Evolutionary conservation across 2,888 invertebrate genomes (phyloP), one percentile per base, ranked within the genome.

Genomic region (Rhogogaster chlorosoma): DNA sequence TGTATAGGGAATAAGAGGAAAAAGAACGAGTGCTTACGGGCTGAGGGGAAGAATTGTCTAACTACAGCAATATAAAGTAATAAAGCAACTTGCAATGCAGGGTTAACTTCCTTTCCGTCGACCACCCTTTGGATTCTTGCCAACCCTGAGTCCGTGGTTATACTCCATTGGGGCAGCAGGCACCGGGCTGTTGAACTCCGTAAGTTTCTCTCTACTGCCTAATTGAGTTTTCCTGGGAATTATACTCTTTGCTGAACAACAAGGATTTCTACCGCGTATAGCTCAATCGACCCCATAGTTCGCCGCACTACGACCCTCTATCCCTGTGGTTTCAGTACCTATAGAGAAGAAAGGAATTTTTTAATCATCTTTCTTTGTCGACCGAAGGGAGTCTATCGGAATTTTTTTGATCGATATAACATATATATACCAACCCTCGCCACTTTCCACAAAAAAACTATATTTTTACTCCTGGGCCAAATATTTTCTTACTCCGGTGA

Each of bases 151-250:
- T 77, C 49, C 18, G 53, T 22, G 77, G 45, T 77, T 49, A 77
- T 49, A 53, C 53, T 77, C 45, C 53, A 77, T 77, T 29, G 49
- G 53, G 61, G 61, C 61, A 80, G 36, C 80, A 80, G 61, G 49
- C 29, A 38, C 73, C 38, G 42, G 53, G 61, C 61, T 38, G 67
- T 83, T 70, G 67, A 67, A 64, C 53, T 67, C 67, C 45, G 67
- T 57, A 61, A 83, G 67, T 83, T 80, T 80, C 57, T 29, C 70
- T 83, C 67, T 42, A 45, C 83, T 83, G 67, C 32, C 83, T 83
- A 83, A 83, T 12, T 49, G 88, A 88, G 87, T 89, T 89, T 88
- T 88, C 88, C 86, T 85, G 84, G 86, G 89, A 90, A 89, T 89
- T 89, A 89, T 88, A 87, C 87, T 42, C 84, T 67, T 67, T 67